Evolutionary conservation across 1,140 invertebrate genomes (phyloP).

Genomic region (Zaprionus africanus): DNA sequence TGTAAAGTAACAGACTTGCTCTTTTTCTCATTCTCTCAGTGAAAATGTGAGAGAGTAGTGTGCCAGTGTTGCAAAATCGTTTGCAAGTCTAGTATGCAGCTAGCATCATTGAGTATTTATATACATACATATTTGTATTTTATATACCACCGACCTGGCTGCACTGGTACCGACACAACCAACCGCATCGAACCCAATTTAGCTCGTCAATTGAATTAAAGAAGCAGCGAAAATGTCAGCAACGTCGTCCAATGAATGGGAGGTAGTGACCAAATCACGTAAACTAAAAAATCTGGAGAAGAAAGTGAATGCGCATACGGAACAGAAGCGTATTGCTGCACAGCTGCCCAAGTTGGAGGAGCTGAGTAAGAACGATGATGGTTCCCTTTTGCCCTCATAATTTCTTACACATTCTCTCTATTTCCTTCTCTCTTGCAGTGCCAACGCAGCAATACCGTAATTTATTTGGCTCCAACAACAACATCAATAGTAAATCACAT

Average conservation of each 20-base stretch:
- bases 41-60: no score
- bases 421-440: constrained; percentile 43
- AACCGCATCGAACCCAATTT: constrained; percentile 14
- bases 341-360: constrained; percentile 88
- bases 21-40: background rate
- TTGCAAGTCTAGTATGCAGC: constrained; percentile 28
- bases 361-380: constrained; percentile 85
- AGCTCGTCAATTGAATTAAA: constrained; percentile 47
- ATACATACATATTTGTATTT: constrained; percentile 14
- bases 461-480: constrained; percentile 50
- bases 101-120: constrained; percentile 29
- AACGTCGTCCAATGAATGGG: constrained; percentile 87
- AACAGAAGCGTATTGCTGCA: constrained; percentile 86
- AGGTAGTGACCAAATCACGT: constrained; percentile 90
- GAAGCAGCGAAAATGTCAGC: constrained; percentile 86
- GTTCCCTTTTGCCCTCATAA: background rate
- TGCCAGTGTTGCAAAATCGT: constrained; percentile 28
- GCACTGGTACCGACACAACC: constrained; percentile 14
- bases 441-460: constrained; percentile 67
- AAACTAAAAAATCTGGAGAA: constrained; percentile 87
- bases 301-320: constrained; percentile 80
- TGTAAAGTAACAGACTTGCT: constrained; percentile 1
- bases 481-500: constrained; percentile 82
- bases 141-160: constrained; percentile 17
- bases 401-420: constrained; percentile 8